Conservation (phyloP, 2,113 vertebrate species). For the Campylorhamphus procurvoides region DNA sequence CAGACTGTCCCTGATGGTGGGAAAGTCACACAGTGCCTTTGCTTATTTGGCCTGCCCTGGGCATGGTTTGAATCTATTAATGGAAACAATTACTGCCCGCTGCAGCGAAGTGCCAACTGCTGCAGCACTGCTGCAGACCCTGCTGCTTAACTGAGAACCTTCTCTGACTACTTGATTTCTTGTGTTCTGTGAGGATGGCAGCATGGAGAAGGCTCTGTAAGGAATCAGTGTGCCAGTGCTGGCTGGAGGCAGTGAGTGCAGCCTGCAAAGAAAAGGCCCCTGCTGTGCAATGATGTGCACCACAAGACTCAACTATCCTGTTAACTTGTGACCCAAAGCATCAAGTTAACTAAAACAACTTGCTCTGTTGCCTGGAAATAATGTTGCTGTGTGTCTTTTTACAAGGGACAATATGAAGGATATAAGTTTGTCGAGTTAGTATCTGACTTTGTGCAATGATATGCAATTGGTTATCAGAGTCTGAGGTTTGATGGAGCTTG, state of each 20-base stretch:
- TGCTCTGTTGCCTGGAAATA: neutral
- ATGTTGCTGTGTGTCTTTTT: neutral
- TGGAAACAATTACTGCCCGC: conserved; percentile 36
- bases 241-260: neutral
- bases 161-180: neutral
- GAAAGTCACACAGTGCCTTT: neutral
- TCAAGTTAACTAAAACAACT: neutral
- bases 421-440: neutral
- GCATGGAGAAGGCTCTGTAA: neutral
- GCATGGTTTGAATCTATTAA: conserved; percentile 32
- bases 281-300: neutral
- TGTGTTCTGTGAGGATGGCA: neutral
- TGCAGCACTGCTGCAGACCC: conserved; percentile 15
- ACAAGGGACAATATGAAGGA: neutral
- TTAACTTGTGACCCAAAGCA: neutral
- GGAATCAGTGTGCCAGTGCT: neutral
- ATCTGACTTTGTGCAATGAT: neutral
- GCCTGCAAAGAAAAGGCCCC: neutral
- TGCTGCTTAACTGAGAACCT: neutral
- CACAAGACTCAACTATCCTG: neutral
- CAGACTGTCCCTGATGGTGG: neutral
- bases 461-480: neutral
- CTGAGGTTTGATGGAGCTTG: neutral
- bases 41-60: neutral
- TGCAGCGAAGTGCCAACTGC: neutral